Percentiles rank a stretch among this genome's conserved stretches.
Evolutionary conservation across 2,888 invertebrate species (phyloP).

Genomic region (Mechanitis messenoides): DNA sequence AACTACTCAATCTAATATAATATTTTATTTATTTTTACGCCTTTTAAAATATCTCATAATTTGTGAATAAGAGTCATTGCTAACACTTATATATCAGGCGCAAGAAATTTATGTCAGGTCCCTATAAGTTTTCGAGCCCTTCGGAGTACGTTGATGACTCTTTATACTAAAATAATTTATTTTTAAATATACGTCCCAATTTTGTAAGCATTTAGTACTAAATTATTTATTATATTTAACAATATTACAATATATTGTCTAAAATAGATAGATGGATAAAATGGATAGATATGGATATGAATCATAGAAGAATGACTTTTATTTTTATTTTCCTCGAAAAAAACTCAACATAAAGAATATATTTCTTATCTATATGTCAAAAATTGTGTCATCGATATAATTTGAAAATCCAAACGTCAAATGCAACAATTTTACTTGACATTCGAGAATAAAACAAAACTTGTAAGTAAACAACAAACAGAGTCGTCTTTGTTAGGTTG

Average conservation of each 20-base stretch:
- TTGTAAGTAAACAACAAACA: conserved; percentile 39
- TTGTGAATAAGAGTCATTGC: conserved; percentile 12
- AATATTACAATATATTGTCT: too few relatives aligned
- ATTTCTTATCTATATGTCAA: not conserved
- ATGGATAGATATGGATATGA: too few relatives aligned
- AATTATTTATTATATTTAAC: too few relatives aligned
- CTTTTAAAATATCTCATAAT: not conserved
- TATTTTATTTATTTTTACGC: not conserved
- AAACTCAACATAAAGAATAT: too few relatives aligned
- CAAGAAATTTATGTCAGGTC: not conserved
- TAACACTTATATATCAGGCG: conserved; percentile 47
- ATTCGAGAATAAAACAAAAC: conserved; percentile 34
- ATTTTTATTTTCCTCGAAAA: too few relatives aligned
- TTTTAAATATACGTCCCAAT: too few relatives aligned
- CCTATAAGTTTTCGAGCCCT: not conserved
- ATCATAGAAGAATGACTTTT: too few relatives aligned
- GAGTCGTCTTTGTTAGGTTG: conserved; percentile 36
- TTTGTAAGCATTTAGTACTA: too few relatives aligned
- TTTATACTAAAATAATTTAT: not conserved
- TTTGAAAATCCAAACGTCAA: conserved; percentile 21
- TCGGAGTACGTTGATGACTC: not conserved
- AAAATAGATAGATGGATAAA: too few relatives aligned
- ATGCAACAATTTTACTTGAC: conserved; percentile 27
- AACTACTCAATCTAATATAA: not conserved
- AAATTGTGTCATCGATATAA: conserved; percentile 7